Conservation (phyloP, 2,113 vertebrate species). For the Menidia beryllina region DNA sequence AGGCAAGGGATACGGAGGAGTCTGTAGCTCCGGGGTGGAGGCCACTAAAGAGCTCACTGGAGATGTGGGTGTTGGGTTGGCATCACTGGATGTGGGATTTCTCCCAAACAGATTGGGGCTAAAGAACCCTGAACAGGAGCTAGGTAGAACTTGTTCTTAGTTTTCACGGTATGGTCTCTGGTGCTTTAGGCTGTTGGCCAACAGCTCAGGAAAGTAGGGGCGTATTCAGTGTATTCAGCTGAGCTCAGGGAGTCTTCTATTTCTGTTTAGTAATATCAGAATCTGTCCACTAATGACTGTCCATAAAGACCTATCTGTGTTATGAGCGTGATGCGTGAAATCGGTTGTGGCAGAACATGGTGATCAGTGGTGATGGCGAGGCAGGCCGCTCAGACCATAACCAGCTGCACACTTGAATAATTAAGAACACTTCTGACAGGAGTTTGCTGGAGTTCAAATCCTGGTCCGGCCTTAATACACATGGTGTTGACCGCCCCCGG, state of each 20-base stretch:
- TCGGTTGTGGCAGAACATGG: no score
- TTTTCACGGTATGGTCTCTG: not conserved
- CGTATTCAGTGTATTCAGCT: not conserved
- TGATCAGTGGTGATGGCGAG: no score
- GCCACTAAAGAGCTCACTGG: slow-evolving; percentile 45
- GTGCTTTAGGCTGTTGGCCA: not conserved
- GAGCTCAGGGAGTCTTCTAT: no score
- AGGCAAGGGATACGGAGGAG: slow-evolving; percentile 29
- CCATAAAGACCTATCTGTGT: not conserved
- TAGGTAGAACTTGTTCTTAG: not conserved
- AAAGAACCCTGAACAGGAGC: slow-evolving; percentile 5
- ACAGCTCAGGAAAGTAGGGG: not conserved
- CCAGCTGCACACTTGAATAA: not conserved
- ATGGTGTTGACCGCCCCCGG: not conserved
- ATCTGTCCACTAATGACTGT: not conserved
- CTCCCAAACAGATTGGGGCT: slow-evolving; percentile 39
- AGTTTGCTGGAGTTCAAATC: no score
- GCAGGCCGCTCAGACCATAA: no score
- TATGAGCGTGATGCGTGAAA: no score
- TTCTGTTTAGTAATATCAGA: no score
- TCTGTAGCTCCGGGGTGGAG: slow-evolving; percentile 38
- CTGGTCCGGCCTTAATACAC: not conserved
- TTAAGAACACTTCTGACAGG: not conserved
- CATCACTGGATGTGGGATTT: slow-evolving; percentile 46
- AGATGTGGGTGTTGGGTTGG: slow-evolving; percentile 41